phyloP scores from a whole-genome alignment of 2,797 vertebrate genomes.

The Enteromius thamalakanensis region DNA sequence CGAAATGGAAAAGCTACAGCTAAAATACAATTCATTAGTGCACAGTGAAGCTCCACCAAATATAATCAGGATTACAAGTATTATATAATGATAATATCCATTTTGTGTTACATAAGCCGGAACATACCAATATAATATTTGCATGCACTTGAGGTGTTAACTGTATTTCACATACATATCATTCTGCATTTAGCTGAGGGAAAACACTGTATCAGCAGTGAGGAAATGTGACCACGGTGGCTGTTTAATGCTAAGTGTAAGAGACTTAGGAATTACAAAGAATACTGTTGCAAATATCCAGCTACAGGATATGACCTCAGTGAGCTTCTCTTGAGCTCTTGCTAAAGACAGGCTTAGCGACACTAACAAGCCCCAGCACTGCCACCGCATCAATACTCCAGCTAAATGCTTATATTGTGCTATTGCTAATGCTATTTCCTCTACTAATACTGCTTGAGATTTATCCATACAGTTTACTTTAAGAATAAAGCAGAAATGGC shows the following conservation, averaged over 20 bases:
- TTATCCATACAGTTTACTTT: conserved; percentile 24
- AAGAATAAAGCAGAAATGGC: neutral
- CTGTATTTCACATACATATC: neutral
- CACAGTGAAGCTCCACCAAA: conserved; percentile 22
- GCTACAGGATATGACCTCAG: conserved; percentile 23
- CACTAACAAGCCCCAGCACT: conserved; percentile 16
- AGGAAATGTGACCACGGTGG: neutral
- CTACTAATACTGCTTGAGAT: conserved; percentile 22
- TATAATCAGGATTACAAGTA: conserved; percentile 57
- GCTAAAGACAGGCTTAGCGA: conserved; percentile 61
- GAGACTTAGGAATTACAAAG: neutral
- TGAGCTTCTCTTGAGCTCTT: conserved; percentile 53
- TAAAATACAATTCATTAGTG: conserved; percentile 2
- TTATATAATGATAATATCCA: conserved; percentile 60
- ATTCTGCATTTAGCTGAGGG: neutral
- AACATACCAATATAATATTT: conserved; percentile 4
- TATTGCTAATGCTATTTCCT: conserved; percentile 36
- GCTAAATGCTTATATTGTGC: conserved; percentile 42
- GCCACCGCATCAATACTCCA: conserved; percentile 8
- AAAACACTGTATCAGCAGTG: neutral
- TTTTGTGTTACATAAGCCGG: neutral
- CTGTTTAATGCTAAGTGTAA: neutral
- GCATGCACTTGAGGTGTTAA: neutral
- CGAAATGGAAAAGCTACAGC: neutral
- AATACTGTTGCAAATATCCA: conserved; percentile 30